Base-by-base conservation (phyloP, 2,797 vertebrate species). In the Anas acuta region DNA sequence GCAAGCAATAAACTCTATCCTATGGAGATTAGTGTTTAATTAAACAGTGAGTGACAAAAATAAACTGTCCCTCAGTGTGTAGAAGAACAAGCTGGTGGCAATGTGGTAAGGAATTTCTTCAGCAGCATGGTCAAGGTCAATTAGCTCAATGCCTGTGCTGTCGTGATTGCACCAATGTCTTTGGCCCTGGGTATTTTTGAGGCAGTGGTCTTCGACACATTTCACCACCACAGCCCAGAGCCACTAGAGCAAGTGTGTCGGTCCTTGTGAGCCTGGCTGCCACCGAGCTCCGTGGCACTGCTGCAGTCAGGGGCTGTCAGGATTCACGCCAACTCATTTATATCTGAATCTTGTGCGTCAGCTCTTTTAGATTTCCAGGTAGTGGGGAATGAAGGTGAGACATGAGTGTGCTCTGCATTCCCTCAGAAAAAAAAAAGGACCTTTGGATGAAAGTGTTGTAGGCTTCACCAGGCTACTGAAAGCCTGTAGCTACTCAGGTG, bases 21-120 rank as follows among this genome's bases (percentile, higher is more conserved):
- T 88, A 0, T 2, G 67, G 92, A 82, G 93, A 79, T 35, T 79
- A 71, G 56, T 23, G 23, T 80, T 94, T 94, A 94, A 97, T 95
- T 96, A 97, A 95, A 90, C 5, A 1, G 16, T 7, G 26, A 94
- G 37, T 33, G 77, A 58, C 82, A 88, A 91, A 81, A 90, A 62
- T 47, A 73, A 86, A 70, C 58, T 70, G 33, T 39, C 30, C 9
- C n/a, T 88, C 67, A 70, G 47, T 65, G 18, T 9, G 25, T 28
- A 57, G 71, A 76, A 67, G 77, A 45, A 62, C 45, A 4, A 61
- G n/a, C 43, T 57, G 37, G 6, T 67, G 67, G 22, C 56, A 51
- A 0, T 1, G 3, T 53, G 28, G 47, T 41, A 9, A 62, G 60
- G 25, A 86, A 60, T 86, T 81, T 84, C 62, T 62, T 92, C 66